Conservation (phyloP, 2,888 invertebrate species). For the Netelia melanura region DNA sequence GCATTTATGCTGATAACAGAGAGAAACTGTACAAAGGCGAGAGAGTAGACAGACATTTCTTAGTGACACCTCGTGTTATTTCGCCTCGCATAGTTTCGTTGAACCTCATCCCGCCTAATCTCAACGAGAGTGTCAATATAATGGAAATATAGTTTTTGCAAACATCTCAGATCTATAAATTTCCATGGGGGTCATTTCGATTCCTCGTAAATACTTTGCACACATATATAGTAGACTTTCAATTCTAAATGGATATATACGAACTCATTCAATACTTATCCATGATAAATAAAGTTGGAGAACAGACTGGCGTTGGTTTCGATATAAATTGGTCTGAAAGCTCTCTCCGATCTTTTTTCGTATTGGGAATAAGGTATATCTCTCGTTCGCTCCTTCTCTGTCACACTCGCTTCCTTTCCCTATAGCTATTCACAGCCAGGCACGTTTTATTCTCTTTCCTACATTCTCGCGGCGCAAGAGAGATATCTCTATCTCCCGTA, state of each 20-base stretch:
- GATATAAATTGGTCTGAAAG: conserved; percentile 62
- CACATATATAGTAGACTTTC: not conserved
- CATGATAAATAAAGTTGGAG: conserved; percentile 57
- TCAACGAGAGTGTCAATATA: too few relatives aligned
- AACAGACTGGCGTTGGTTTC: conserved; percentile 51
- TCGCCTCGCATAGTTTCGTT: too few relatives aligned
- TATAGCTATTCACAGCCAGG: conserved; percentile 44
- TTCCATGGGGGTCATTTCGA: not conserved
- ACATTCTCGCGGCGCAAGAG: conserved; percentile 37
- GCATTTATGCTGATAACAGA: too few relatives aligned
- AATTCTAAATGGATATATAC: conserved; percentile 1
- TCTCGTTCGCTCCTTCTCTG: conserved; percentile 4
- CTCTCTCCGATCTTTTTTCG: conserved; percentile 46
- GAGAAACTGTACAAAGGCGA: too few relatives aligned
- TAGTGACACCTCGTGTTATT: too few relatives aligned
- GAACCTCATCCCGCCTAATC: too few relatives aligned
- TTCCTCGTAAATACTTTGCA: conserved; percentile 10
- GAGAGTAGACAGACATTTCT: too few relatives aligned
- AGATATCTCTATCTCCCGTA: conserved; percentile 52
- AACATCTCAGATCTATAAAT: too few relatives aligned
- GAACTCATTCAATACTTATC: conserved; percentile 53
- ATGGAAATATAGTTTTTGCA: too few relatives aligned
- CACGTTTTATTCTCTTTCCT: conserved; percentile 64
- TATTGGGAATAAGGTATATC: conserved; percentile 34
- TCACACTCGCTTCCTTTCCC: not conserved